A percentile compares a stretch with the other conserved stretches of the same genome.
Evolutionary conservation across 1,140 invertebrate species (phyloP).

Genomic region (Patella vulgata): DNA sequence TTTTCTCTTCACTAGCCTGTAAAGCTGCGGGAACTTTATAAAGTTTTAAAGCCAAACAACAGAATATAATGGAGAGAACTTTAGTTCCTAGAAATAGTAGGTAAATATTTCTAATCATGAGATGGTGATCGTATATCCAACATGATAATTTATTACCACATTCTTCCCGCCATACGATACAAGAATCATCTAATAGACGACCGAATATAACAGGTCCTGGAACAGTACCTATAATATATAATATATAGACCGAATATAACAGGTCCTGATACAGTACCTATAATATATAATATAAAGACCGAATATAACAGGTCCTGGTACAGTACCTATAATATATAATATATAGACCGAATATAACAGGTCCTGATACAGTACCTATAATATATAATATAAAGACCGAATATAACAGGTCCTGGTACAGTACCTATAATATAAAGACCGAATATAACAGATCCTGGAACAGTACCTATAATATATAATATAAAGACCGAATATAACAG

Average conservation of each 20-base stretch:
- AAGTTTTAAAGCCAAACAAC: constrained; percentile 21
- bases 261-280: constrained; percentile 61
- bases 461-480: constrained; percentile 51
- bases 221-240: constrained; percentile 54
- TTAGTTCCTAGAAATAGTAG: constrained; percentile 17
- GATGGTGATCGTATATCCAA: constrained; percentile 56
- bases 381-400: too few relatives aligned
- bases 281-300: too few relatives aligned
- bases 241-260: constrained; percentile 57
- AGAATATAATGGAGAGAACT: constrained; percentile 26
- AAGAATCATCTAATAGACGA: constrained; percentile 52
- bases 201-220: constrained; percentile 61
- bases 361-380: constrained; percentile 60
- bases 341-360: constrained; percentile 57
- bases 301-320: constrained; percentile 60
- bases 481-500: constrained; percentile 57
- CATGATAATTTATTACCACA: constrained; percentile 55
- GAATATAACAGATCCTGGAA: constrained; percentile 60
- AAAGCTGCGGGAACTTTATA: constrained; percentile 25
- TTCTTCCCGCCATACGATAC: constrained; percentile 57
- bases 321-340: constrained; percentile 51
- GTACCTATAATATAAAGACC: constrained; percentile 53
- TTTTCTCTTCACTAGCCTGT: not conserved
- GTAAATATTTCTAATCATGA: constrained; percentile 26
- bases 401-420: constrained; percentile 60